phyloP scores from a whole-genome alignment of 2,888 invertebrate species.

The Heteropelma amictum region DNA sequence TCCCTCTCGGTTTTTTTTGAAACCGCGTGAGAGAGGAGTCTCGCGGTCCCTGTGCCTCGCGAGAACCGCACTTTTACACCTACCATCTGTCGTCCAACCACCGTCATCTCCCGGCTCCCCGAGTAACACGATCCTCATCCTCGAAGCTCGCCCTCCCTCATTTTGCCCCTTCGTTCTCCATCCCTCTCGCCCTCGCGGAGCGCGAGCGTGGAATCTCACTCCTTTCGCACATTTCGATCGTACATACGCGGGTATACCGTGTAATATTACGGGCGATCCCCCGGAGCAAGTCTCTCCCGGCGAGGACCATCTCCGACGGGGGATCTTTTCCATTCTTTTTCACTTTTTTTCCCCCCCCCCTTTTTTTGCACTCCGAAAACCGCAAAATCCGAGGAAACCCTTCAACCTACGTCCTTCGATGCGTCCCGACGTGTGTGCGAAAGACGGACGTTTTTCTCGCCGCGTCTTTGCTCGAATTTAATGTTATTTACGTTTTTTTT shows the following conservation, averaged over 20 bases:
- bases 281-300: conserved; percentile 27
- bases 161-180: conserved; percentile 3
- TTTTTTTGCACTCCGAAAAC: conserved; percentile 3
- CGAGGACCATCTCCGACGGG: conserved; percentile 8
- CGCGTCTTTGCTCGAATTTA: background rate
- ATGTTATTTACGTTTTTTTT: background rate
- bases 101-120: conserved; percentile 38
- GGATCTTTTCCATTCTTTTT: conserved; percentile 14
- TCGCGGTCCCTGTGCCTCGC: conserved; percentile 53
- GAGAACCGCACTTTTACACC: conserved; percentile 65
- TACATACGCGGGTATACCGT: background rate
- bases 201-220: too few relatives aligned
- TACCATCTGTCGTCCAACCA: conserved; percentile 74
- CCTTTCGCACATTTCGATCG: too few relatives aligned
- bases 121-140: conserved; percentile 59
- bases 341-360: background rate
- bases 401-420: conserved; percentile 13
- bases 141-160: conserved; percentile 45
- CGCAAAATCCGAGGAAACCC: conserved; percentile 47
- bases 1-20: conserved; percentile 47
- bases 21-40: conserved; percentile 67
- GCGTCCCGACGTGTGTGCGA: too few relatives aligned
- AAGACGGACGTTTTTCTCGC: background rate
- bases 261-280: background rate
- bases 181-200: background rate